Conservation (phyloP, 2,113 vertebrate genomes). For the Carlito syrichta region DNA sequence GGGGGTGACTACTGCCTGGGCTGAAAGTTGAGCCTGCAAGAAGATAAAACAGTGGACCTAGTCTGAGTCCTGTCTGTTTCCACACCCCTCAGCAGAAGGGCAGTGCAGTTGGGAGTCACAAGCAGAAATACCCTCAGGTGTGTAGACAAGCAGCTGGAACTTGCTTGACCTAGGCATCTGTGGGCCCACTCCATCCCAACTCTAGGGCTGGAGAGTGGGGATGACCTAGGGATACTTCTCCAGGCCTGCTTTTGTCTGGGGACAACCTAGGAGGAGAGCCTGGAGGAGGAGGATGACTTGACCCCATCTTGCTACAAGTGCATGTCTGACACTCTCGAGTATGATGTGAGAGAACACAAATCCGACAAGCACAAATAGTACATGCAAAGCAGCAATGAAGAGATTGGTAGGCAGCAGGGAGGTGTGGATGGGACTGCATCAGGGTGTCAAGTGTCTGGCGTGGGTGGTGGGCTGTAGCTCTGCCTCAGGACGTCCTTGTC, state of each 20-base stretch:
- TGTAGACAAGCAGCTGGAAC: not conserved
- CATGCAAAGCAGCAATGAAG: not conserved
- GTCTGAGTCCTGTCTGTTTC: not conserved
- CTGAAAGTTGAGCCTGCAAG: not conserved
- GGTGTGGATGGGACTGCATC: not conserved
- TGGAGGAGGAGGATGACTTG: not conserved
- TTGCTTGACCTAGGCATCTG: not conserved
- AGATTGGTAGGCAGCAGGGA: not conserved
- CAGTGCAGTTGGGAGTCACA: not conserved
- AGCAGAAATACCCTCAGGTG: not conserved
- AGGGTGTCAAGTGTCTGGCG: not conserved
- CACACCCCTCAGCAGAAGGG: accelerated
- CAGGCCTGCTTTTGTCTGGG: not conserved
- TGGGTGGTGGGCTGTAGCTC: not conserved
- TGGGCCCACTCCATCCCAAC: not conserved
- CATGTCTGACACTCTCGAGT: not conserved
- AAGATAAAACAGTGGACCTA: too few relatives aligned
- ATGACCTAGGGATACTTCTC: not conserved
- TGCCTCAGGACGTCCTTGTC: not conserved
- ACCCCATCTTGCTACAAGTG: not conserved
- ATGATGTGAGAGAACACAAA: not conserved
- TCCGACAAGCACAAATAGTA: not conserved
- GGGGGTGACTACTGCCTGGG: not conserved
- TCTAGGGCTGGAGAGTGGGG: not conserved
- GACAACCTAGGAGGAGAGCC: not conserved